Conservation (phyloP, 2,888 invertebrate species). For the Eledona agricola region DNA sequence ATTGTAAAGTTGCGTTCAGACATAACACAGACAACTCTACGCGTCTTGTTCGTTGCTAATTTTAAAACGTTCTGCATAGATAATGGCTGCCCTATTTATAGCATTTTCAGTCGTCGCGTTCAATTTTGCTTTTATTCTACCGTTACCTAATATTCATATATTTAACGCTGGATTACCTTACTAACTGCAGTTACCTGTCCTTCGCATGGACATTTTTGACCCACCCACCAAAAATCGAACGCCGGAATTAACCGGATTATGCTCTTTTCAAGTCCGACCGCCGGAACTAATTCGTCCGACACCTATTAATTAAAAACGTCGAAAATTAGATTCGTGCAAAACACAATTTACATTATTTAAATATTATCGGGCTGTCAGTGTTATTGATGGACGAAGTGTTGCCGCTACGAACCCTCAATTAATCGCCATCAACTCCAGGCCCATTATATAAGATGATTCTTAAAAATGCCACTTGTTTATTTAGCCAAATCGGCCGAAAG, state of each 20-base stretch:
- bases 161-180: constrained; percentile 33
- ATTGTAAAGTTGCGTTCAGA: constrained; percentile 38
- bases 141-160: constrained; percentile 47
- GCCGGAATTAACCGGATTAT: too few relatives aligned
- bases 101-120: constrained; percentile 45
- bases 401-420: constrained; percentile 6
- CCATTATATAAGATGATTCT: constrained; percentile 19
- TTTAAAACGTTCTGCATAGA: constrained; percentile 54
- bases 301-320: too few relatives aligned
- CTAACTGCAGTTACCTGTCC: too few relatives aligned
- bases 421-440: constrained; percentile 6
- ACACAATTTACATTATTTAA: too few relatives aligned
- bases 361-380: too few relatives aligned
- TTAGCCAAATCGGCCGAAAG: too few relatives aligned
- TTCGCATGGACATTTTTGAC: too few relatives aligned
- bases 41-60: constrained; percentile 52
- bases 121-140: constrained; percentile 40
- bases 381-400: constrained; percentile 2
- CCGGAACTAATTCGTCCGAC: too few relatives aligned
- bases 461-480: constrained; percentile 5
- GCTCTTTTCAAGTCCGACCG: too few relatives aligned
- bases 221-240: too few relatives aligned
- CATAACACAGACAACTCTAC: constrained; percentile 51
- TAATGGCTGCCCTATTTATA: constrained; percentile 54
- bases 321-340: too few relatives aligned